Base-by-base conservation (phyloP, 2,113 vertebrate species). In the Brachypodius melanocephalos region DNA sequence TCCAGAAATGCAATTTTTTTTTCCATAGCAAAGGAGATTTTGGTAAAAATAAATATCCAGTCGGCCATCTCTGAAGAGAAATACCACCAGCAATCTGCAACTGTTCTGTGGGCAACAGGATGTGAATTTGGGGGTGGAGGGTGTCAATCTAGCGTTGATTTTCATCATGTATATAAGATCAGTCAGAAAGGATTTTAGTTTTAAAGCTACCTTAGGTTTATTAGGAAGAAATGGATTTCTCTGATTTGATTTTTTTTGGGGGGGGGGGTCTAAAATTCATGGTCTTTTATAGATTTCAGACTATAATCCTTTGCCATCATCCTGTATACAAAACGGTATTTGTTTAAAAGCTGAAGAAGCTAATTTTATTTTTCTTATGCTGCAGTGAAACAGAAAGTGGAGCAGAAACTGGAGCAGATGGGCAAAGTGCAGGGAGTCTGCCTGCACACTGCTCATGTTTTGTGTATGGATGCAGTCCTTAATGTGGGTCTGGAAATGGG, bases 401-500 rank as follows among this genome's bases (percentile, higher is more conserved):
- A 99, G 89, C 98, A 99, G 97, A 99, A 98, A 96, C 97, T 99
- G 96, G 98, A 99, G 89, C 98, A 99, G 98, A 98, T 99, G 96
- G 98, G 98, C 46, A 98, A 98, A 68, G 95, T 97, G 72, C 98
- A 98, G 86, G 98, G 98, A 57, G 98, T 98, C 55, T 98, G 98
- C 91, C 97, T 99, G 69, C 98, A 99, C 95, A 98, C 98, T 12
- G 98, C 98, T 80, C 98, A 99, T 58, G 98, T 99, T 85, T 95
- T 99, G 93, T 99, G 98, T 97, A 99, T 99, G 98, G 98, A 99
- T n/a, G 98, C 98, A 92, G 98, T 99, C 94, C 98, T 99, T 81
- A 98, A 98, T 5, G 98, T 99, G 62, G 98, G 98, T 62, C 96
- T 99, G 96, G 98, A 99, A 95, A 99, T 99, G 98, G 98, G 98